A percentile compares a stretch with the other conserved stretches of the same genome.
Conservation (phyloP, 2,113 vertebrate species). For the Eubucco bourcierii region DNA sequence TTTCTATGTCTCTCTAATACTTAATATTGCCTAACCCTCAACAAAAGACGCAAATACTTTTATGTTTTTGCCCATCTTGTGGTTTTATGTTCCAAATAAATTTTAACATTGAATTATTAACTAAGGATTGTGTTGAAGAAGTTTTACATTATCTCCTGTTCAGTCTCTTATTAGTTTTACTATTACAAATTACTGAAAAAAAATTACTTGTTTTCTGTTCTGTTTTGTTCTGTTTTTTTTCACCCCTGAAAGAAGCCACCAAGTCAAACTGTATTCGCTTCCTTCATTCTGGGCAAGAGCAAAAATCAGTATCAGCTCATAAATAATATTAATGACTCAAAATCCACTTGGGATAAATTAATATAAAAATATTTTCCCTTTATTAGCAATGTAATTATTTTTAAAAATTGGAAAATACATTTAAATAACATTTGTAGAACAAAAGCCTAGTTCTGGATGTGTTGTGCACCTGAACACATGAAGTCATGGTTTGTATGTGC, state of each 20-base stretch:
- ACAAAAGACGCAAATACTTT: background rate
- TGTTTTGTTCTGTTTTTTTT: background rate
- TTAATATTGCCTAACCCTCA: background rate
- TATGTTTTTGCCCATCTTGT: background rate
- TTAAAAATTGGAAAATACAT: background rate
- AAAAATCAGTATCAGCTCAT: background rate
- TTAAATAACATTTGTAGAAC: background rate
- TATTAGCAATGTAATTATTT: background rate
- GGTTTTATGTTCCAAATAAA: background rate
- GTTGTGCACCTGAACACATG: background rate
- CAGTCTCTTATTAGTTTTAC: background rate
- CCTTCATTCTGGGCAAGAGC: background rate
- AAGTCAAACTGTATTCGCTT: background rate
- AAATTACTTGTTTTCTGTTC: background rate
- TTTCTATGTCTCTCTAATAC: background rate
- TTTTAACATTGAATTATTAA: background rate
- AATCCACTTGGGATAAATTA: background rate
- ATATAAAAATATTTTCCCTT: background rate
- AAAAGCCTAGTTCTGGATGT: background rate
- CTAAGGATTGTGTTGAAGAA: background rate
- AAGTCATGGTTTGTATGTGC: rapidly evolving
- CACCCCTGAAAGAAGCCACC: background rate
- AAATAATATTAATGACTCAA: background rate
- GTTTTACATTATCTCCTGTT: background rate
- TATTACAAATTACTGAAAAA: background rate